Evolutionary conservation across 2,797 vertebrate genomes (phyloP), one percentile per base, ranked within the genome.

Genomic region (Paratrypauchen microcephalus): DNA sequence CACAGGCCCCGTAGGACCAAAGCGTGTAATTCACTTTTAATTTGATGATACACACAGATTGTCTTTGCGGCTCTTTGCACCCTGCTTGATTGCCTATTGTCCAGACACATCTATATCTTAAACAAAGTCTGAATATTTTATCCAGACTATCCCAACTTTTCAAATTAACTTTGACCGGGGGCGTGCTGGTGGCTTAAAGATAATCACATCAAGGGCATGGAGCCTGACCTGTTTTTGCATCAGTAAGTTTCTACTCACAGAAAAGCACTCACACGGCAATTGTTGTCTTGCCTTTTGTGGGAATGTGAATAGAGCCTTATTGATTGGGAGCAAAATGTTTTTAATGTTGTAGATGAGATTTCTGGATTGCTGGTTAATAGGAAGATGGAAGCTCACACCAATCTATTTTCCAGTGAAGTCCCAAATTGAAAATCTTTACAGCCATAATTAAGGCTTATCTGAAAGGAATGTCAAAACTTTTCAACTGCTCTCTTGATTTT

Each of bases 301-400:
- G 88, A 86, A 85, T 89, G 88, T 91, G 89, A 93, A 92, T 89
- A 89, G 89, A 86, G 77, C 75, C 83, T 88, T 92, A 94, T 94
- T 92, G 93, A 94, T 94, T 90, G 88, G 77, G 89, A 86, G 88
- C 87, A 91, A 94, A 94, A 93, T 92, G 90, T 93, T 93, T 94
- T 93, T 93, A 94, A 94, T 93, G 92, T 93, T 93, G 91, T 90
- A 93, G 92, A 94, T 95, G 92, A 93, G 93, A 92, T 94, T 93
- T 93, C 90, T 82, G 91, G 92, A 94, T 93, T 92, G 90, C 83
- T 68, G 80, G 81, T 88, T 93, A 93, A 94, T 93, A 90, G 92
- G 88, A 87, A 93, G 91, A 89, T 91, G 83, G 91, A 90, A 87
- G 82, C 86, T 82, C 69, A 15, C 87, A 89, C 86, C 93, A 93